Percentiles rank a stretch among this genome's conserved stretches.
These are phyloP conservation scores for Nyctibius bracteatus DNA, from an alignment of 2,113 vertebrate genomes.

Conservation along the genomic window DNA sequence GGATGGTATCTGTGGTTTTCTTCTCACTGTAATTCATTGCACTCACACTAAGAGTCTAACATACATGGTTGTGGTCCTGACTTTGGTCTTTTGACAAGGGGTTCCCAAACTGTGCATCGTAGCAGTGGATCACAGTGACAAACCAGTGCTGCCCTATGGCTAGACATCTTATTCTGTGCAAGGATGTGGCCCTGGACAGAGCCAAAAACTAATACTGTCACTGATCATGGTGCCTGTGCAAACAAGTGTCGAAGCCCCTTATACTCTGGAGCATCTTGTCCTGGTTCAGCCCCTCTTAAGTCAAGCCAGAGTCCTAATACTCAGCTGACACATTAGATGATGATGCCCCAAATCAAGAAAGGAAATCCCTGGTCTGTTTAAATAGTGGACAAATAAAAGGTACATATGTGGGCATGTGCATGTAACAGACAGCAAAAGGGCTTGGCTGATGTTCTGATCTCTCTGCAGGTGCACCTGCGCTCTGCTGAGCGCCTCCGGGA, in stretches of 20 bases:
- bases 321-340: neutral
- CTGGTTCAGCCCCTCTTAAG: neutral
- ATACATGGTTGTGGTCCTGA: neutral
- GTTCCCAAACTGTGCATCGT: neutral
- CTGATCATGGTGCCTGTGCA: neutral
- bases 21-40: neutral
- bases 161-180: neutral
- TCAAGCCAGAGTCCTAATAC: neutral
- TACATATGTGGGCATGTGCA: accelerated
- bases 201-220: neutral
- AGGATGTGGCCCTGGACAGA: neutral
- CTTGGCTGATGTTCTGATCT: neutral
- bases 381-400: neutral
- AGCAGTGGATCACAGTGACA: neutral
- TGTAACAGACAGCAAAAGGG: neutral
- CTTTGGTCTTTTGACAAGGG: neutral
- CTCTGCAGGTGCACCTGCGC: slow-evolving; percentile 85
- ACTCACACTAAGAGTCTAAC: neutral
- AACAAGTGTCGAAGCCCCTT: neutral
- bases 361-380: neutral
- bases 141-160: neutral
- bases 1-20: neutral
- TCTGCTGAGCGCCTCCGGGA: slow-evolving; percentile 89
- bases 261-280: neutral
- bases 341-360: neutral